These are phyloP conservation scores for Strigamia crassipes DNA, from an alignment of 2,888 invertebrate genomes.

Conservation along the genomic window DNA sequence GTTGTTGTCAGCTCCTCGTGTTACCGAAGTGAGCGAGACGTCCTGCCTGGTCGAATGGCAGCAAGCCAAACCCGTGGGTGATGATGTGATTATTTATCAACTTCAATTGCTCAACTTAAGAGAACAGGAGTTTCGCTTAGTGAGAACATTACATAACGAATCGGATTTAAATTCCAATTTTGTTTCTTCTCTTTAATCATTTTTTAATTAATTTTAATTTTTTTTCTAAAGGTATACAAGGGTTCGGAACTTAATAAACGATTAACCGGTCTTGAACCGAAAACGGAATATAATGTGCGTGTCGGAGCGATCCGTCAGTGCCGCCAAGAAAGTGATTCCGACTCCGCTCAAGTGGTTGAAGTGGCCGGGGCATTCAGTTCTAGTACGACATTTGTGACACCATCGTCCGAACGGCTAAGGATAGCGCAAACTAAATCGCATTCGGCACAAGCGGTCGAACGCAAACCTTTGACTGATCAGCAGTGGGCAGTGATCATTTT, in stretches of 20 bases:
- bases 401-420: slow-evolving; percentile 54
- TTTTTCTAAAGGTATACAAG: slow-evolving; percentile 60
- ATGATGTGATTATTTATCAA: slow-evolving; percentile 74
- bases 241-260: slow-evolving; percentile 62
- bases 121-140: slow-evolving; percentile 70
- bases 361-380: slow-evolving; percentile 75
- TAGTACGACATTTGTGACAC: slow-evolving; percentile 66
- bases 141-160: slow-evolving; percentile 56
- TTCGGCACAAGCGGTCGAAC: slow-evolving; percentile 51
- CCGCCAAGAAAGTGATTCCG: slow-evolving; percentile 53
- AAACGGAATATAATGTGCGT: slow-evolving; percentile 75
- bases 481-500: slow-evolving; percentile 70
- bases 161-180: not conserved
- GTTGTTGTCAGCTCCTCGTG: slow-evolving; percentile 64
- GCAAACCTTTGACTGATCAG: slow-evolving; percentile 63
- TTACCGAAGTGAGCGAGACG: slow-evolving; percentile 64
- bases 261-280: slow-evolving; percentile 70
- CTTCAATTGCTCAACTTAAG: slow-evolving; percentile 69
- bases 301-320: slow-evolving; percentile 76
- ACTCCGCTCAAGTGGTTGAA: slow-evolving; percentile 58
- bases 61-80: slow-evolving; percentile 63
- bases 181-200: not conserved
- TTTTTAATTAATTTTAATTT: not conserved
- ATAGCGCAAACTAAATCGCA: slow-evolving; percentile 25
- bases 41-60: slow-evolving; percentile 71